Evolutionary conservation across 2,888 invertebrate species (phyloP).

Genomic region (Blera fallax): DNA sequence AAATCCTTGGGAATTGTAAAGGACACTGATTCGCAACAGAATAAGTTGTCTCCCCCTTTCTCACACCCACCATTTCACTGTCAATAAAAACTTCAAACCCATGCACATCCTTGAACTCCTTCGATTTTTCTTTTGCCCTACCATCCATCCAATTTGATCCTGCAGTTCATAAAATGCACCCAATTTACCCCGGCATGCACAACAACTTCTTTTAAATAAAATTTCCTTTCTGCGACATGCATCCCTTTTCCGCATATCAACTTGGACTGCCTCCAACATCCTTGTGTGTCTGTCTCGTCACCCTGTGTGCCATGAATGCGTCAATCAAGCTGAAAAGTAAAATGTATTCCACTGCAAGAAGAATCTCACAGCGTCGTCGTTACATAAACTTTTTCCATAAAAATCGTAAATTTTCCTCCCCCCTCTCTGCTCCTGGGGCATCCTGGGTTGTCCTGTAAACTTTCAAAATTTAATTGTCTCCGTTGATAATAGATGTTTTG

Average conservation of each 20-base stretch:
- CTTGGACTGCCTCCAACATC: not conserved
- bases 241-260: not conserved
- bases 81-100: no score
- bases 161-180: not conserved
- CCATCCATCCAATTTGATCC: not conserved
- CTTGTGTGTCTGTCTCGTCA: not conserved
- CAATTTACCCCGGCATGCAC: not conserved
- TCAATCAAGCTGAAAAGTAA: not conserved
- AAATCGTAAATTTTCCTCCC: not conserved
- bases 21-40: no score
- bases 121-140: not conserved
- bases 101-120: not conserved
- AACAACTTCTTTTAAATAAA: not conserved
- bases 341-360: not conserved
- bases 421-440: not conserved
- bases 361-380: not conserved
- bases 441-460: not conserved
- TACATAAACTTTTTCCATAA: not conserved
- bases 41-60: no score
- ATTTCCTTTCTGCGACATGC: not conserved
- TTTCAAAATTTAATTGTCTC: not conserved
- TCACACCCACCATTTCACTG: no score
- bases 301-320: not conserved
- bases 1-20: no score
- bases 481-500: not conserved